Evolutionary conservation across 1,140 invertebrate species (phyloP).

Genomic region (Formica selysi): DNA sequence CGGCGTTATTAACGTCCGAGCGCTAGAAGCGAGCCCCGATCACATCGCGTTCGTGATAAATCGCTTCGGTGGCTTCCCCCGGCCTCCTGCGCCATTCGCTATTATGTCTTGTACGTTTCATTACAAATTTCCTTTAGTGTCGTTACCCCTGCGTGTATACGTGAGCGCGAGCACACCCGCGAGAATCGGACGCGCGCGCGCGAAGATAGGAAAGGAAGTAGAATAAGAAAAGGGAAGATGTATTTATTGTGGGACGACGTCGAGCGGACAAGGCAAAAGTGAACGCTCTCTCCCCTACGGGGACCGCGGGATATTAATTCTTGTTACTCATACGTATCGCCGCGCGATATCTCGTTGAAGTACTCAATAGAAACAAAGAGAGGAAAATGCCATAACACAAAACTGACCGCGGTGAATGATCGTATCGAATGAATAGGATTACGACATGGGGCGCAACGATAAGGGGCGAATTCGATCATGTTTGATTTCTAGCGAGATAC

Average conservation of each 20-base stretch:
- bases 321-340: slow-evolving; percentile 65
- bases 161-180: slow-evolving; percentile 33
- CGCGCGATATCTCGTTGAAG: slow-evolving; percentile 26
- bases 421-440: slow-evolving; percentile 44
- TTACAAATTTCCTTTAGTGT: slow-evolving; percentile 83
- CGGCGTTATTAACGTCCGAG: slow-evolving; percentile 84
- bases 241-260: slow-evolving; percentile 74
- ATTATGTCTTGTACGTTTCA: slow-evolving; percentile 84
- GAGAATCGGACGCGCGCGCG: slow-evolving; percentile 33
- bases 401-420: slow-evolving; percentile 35
- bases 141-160: slow-evolving; percentile 69
- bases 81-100: slow-evolving; percentile 74
- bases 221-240: slow-evolving; percentile 65
- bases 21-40: slow-evolving; percentile 83
- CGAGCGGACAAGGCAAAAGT: slow-evolving; percentile 72
- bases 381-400: not conserved
- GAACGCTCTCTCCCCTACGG: slow-evolving; percentile 50
- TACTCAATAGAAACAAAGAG: slow-evolving; percentile 29
- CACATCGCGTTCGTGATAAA: slow-evolving; percentile 85
- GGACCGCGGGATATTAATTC: slow-evolving; percentile 69
- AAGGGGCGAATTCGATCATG: not conserved
- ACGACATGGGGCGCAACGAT: not conserved
- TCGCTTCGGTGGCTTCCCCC: slow-evolving; percentile 82
- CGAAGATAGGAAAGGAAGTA: slow-evolving; percentile 61
- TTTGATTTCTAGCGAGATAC: slow-evolving; percentile 28